Base-by-base conservation (phyloP, 2,113 vertebrate species). In the Typhlomys cinereus region DNA sequence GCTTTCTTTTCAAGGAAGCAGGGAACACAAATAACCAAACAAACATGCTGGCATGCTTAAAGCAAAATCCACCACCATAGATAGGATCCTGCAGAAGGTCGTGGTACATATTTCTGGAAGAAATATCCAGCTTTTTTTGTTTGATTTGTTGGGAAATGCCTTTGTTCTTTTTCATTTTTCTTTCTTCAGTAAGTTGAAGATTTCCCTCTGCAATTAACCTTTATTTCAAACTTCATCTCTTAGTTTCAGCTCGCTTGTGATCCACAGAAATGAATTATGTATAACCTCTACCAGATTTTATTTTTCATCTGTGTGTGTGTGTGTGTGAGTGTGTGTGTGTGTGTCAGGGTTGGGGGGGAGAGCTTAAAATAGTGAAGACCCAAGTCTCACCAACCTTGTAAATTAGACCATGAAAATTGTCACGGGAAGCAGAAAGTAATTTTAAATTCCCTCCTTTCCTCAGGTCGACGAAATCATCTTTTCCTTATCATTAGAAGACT, bases 211-310 rank as follows among this genome's bases (percentile, higher is more conserved):
- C 48, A 88, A 73, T 94, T 90, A 95, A 88, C 79, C 83, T 95
- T 92, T 94, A 90, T 85, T 90, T 92, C 62, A 94, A 78, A 66
- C 69, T 48, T 84, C 73, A 46, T 90, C 73, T 84, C 86, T 76
- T 70, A 34, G 69, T 88, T 90, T 88, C 52, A 36, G 48, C 74
- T 92, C 70, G 52, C 82, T 81, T 93, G 54, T 79, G 87, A 20
- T 74, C 17, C 12, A 61, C 73, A n/a, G 89, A 85, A n/a, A 93
- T 92, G 87, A 91, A 94, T 95, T 92, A 90, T 71, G 78, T 92
- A 81, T 90, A 88, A 92, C 54, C 6, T 52, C 61, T 36, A 67
- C 52, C 64, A 83, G 85, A 83, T 44, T 73, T 27, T 21, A 7
- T 54, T 20, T 78, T 50, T 41, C 4, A n/a, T 67, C 34, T 67